Percentiles rank a stretch among this genome's conserved stretches.
Conservation (phyloP, 2,888 invertebrate species). For the Polymixis flavicincta region DNA sequence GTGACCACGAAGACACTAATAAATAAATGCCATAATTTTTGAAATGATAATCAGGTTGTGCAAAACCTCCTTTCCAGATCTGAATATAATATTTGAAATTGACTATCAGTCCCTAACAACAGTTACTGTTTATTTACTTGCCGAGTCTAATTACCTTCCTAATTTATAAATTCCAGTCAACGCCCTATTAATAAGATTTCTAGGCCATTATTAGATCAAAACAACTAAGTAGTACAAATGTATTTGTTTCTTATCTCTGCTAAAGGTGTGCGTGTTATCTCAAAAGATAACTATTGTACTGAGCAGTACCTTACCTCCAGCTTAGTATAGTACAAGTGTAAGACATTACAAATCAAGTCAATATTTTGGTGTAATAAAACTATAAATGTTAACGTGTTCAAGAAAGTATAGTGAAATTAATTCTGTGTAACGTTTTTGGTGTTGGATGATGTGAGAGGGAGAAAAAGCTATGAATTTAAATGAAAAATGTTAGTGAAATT, state of each 20-base stretch:
- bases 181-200: conserved; percentile 53
- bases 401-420: not conserved
- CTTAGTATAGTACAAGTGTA: conserved; percentile 30
- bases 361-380: conserved; percentile 44
- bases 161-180: conserved; percentile 47
- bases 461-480: not conserved
- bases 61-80: not conserved
- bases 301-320: conserved; percentile 42
- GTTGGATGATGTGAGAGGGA: not conserved
- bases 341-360: conserved; percentile 16
- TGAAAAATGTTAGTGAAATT: conserved; percentile 9
- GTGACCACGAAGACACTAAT: not conserved
- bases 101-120: not conserved
- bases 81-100: not conserved
- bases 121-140: not conserved
- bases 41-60: too few species aligned
- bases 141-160: not conserved
- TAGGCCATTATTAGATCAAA: conserved; percentile 65
- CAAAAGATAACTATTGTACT: conserved; percentile 67
- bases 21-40: not conserved
- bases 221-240: conserved; percentile 61
- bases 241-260: conserved; percentile 76
- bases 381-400: not conserved
- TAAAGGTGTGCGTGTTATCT: conserved; percentile 79
- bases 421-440: too few species aligned